phyloP scores from a whole-genome alignment of 2,797 vertebrate genomes.

The Threskiornis aethiopicus region DNA sequence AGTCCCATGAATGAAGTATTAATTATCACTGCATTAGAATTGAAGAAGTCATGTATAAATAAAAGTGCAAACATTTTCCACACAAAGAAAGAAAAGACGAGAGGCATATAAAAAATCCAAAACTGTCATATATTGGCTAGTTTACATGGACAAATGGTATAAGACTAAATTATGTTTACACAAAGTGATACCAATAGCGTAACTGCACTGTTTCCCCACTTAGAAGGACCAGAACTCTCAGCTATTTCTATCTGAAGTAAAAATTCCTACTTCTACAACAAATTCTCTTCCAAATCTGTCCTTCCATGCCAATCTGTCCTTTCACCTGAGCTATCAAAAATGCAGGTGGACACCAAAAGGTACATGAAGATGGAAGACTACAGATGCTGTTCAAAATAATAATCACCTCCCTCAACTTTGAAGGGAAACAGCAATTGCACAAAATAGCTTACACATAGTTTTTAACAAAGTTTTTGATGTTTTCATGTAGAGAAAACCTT shows the following conservation, averaged over 20 bases:
- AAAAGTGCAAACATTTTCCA: not conserved
- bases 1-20: not conserved
- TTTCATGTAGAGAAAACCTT: not conserved
- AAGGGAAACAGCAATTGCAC: not conserved
- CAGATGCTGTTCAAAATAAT: not conserved
- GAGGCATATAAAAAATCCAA: not conserved
- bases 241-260: not conserved
- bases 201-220: not conserved
- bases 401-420: not conserved
- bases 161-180: not conserved
- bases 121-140: not conserved
- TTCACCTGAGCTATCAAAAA: not conserved
- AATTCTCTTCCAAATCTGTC: not conserved
- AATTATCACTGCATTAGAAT: not conserved
- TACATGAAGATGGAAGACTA: accelerated
- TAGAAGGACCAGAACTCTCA: not conserved
- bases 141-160: not conserved
- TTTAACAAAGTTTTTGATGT: not conserved
- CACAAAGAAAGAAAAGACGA: not conserved
- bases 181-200: not conserved
- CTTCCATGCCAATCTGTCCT: not conserved
- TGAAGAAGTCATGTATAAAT: not conserved
- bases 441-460: not conserved
- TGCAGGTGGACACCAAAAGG: not conserved
- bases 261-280: not conserved